phyloP scores from a whole-genome alignment of 2,888 invertebrate species.

The Lasioglossum leucozonium region DNA sequence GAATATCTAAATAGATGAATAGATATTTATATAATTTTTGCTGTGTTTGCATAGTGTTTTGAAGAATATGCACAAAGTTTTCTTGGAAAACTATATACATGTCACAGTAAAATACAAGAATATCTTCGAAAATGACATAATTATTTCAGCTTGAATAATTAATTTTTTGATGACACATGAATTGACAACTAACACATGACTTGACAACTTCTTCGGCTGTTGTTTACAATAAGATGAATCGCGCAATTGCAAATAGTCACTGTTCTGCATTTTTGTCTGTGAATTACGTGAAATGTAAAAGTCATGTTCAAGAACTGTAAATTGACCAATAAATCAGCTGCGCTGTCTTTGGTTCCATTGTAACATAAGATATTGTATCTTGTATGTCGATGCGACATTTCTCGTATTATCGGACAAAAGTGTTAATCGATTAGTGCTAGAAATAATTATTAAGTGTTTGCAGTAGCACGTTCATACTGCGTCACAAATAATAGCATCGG shows the following conservation, averaged over 20 bases:
- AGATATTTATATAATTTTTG: too few relatives aligned
- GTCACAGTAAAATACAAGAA: not conserved
- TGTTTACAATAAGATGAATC: not conserved
- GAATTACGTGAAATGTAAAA: not conserved
- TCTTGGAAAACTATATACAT: too few relatives aligned
- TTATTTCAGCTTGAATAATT: not conserved
- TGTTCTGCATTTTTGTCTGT: not conserved
- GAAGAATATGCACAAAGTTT: too few relatives aligned
- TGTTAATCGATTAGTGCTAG: not conserved
- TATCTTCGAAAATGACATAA: not conserved
- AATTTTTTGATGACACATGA: not conserved
- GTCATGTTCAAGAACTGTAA: not conserved
- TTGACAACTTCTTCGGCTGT: not conserved
- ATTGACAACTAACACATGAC: not conserved
- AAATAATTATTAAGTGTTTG: not conserved
- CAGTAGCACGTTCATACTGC: not conserved
- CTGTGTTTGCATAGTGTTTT: too few relatives aligned
- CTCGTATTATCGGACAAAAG: not conserved
- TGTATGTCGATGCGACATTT: not conserved
- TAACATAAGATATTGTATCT: not conserved
- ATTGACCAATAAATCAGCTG: not conserved
- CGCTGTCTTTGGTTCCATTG: too few relatives aligned
- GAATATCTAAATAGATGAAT: too few relatives aligned
- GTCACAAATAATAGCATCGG: not conserved
- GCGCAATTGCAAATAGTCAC: not conserved